phyloP scores from a whole-genome alignment of 2,113 vertebrate species.

The Sialia sialis region DNA sequence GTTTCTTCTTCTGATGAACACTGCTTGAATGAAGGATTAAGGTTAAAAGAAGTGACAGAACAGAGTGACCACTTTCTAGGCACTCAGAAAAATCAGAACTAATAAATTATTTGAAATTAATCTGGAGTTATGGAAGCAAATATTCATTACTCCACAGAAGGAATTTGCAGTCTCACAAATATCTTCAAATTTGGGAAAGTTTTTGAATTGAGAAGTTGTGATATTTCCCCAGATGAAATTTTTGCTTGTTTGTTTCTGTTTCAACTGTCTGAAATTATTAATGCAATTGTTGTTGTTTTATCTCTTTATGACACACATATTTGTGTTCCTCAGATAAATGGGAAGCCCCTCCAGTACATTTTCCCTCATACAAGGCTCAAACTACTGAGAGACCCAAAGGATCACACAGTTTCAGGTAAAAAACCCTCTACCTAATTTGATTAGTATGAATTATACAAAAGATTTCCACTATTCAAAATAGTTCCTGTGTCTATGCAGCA shows the following conservation, averaged over 20 bases:
- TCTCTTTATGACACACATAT: neutral
- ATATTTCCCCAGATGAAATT: neutral
- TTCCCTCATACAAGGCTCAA: conserved; percentile 90
- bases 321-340: conserved; percentile 81
- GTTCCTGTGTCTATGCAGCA: neutral
- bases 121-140: neutral
- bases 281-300: neutral
- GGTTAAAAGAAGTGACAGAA: neutral
- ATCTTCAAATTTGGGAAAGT: neutral
- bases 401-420: conserved; percentile 94
- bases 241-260: neutral
- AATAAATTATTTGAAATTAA: neutral
- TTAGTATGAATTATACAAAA: neutral
- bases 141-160: neutral
- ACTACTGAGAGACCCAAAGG: conserved; percentile 87
- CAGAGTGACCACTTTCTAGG: neutral
- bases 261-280: neutral
- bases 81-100: neutral
- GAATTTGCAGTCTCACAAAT: neutral
- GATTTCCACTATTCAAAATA: neutral
- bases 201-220: neutral
- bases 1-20: neutral
- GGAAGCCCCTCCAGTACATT: conserved; percentile 85
- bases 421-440: neutral
- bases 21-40: neutral